A percentile compares a stretch with the other conserved stretches of the same genome.
Conservation (phyloP, 2,113 vertebrate genomes). For the Tringa solitaria region DNA sequence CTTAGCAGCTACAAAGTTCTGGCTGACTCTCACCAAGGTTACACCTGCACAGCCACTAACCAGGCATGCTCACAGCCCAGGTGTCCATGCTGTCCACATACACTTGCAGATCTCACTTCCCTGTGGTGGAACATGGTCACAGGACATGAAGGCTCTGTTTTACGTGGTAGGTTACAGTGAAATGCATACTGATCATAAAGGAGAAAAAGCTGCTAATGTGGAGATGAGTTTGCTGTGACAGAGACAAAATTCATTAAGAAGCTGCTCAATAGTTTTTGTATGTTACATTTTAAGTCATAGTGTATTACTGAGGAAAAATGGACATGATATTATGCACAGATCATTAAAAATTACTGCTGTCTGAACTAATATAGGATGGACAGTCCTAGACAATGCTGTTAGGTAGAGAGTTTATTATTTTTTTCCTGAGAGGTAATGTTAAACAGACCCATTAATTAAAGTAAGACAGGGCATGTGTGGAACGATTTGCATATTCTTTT, state of each 20-base stretch:
- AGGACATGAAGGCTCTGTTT: background rate
- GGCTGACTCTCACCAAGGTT: background rate
- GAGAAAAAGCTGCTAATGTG: background rate
- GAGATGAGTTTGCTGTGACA: background rate
- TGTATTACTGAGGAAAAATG: background rate
- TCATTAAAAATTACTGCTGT: background rate
- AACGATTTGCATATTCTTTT: background rate
- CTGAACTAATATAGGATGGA: background rate
- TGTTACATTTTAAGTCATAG: background rate
- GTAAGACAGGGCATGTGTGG: background rate
- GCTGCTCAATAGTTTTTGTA: background rate
- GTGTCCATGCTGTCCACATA: background rate
- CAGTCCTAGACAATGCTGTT: background rate
- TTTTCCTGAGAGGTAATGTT: background rate
- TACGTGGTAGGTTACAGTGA: background rate
- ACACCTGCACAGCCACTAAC: background rate
- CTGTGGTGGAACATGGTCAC: background rate
- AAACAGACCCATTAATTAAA: background rate
- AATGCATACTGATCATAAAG: background rate
- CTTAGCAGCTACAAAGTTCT: background rate
- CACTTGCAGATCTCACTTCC: background rate
- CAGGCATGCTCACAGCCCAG: background rate
- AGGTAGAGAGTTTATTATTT: background rate
- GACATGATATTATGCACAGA: background rate
- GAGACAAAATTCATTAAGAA: background rate